Conservation (phyloP, 2,113 vertebrate genomes). For the Myotis brandtii region DNA sequence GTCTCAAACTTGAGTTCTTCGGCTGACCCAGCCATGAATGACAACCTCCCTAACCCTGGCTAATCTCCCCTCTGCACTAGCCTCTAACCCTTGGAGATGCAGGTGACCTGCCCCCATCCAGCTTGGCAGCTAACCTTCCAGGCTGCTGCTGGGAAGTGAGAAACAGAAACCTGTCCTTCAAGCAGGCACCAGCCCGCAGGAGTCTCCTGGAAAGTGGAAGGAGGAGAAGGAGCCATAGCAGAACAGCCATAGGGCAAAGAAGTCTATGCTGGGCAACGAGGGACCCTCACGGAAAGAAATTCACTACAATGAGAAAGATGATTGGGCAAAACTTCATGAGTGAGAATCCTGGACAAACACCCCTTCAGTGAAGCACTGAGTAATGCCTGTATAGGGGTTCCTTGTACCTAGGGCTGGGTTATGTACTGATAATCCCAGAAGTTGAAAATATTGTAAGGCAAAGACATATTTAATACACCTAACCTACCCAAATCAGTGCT, state of each 20-base stretch:
- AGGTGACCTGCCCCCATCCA: not conserved
- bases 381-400: too few species aligned
- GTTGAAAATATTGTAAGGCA: not conserved
- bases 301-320: not conserved
- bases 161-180: too few species aligned
- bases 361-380: not conserved
- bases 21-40: not conserved
- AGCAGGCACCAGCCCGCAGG: too few species aligned
- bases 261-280: rapidly evolving
- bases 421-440: not conserved
- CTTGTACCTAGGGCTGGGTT: not conserved
- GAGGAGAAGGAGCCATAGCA: rapidly evolving
- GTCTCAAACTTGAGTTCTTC: not conserved
- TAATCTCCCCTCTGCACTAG: not conserved
- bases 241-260: rapidly evolving
- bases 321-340: not conserved
- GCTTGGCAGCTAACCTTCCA: not conserved
- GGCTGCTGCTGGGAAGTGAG: not conserved
- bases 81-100: not conserved
- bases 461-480: not conserved
- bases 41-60: not conserved
- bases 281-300: not conserved
- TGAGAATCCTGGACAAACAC: not conserved
- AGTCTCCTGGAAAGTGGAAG: not conserved
- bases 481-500: not conserved